These are phyloP conservation scores for Catocala nupta DNA, from an alignment of 2,888 invertebrate species.

Conservation along the genomic window DNA sequence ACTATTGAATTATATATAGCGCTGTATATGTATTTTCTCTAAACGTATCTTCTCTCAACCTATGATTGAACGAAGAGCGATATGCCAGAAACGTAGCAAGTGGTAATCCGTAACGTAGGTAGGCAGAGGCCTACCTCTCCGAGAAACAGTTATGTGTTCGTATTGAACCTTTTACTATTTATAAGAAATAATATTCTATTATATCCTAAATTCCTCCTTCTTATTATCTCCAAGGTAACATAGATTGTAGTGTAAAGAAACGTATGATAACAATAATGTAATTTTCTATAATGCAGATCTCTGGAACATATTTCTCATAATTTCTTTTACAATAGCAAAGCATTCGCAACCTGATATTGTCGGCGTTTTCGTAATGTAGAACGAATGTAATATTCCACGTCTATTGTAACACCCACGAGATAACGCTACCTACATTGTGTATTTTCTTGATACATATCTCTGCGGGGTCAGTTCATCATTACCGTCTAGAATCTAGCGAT, in stretches of 20 bases:
- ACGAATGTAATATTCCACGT: constrained; percentile 33
- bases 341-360: constrained; percentile 25
- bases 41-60: too few relatives aligned
- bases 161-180: too few relatives aligned
- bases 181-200: too few relatives aligned
- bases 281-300: background rate
- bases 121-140: too few relatives aligned
- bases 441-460: constrained; percentile 48
- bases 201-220: too few relatives aligned
- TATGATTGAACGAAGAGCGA: too few relatives aligned
- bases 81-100: too few relatives aligned
- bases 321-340: constrained; percentile 30
- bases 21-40: too few relatives aligned
- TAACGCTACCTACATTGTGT: constrained; percentile 28
- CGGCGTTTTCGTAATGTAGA: constrained; percentile 33
- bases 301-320: constrained; percentile 35
- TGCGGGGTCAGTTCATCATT: constrained; percentile 47
- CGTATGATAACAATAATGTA: background rate
- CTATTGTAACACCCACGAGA: constrained; percentile 49
- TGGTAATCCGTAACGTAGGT: too few relatives aligned
- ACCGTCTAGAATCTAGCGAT: constrained; percentile 36
- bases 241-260: background rate
- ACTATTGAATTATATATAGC: too few relatives aligned
- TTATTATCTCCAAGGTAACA: background rate
- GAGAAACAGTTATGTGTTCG: too few relatives aligned